phyloP scores from a whole-genome alignment of 2,888 invertebrate genomes.

The Philopedon plagiatum region DNA sequence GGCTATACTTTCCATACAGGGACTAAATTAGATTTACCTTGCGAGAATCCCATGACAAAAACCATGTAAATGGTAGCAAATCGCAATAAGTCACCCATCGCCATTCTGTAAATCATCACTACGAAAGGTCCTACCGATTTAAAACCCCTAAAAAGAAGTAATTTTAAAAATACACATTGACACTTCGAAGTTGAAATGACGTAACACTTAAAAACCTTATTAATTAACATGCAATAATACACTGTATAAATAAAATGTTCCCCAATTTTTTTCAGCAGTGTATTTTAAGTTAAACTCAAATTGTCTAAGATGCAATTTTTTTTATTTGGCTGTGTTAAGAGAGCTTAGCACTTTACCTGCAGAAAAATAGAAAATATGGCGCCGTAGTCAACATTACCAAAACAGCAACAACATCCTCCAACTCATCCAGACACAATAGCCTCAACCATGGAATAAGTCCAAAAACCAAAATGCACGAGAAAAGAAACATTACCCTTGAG shows the following conservation, averaged over 20 bases:
- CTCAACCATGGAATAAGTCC: slow-evolving; percentile 84
- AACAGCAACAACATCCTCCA: slow-evolving; percentile 93
- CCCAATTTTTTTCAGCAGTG: no score
- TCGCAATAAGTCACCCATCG: slow-evolving; percentile 94
- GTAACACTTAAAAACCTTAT: no score
- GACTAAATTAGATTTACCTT: slow-evolving; percentile 80
- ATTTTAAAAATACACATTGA: no score
- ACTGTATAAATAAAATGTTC: no score
- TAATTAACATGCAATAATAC: no score
- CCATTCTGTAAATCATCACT: slow-evolving; percentile 99
- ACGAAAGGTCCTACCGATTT: slow-evolving; percentile 99
- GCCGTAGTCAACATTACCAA: slow-evolving; percentile 96
- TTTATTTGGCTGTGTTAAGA: no score
- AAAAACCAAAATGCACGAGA: slow-evolving; percentile 92
- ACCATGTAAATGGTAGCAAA: slow-evolving; percentile 98
- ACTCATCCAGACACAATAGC: slow-evolving; percentile 86
- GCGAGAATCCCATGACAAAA: slow-evolving; percentile 97
- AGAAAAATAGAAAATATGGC: slow-evolving; percentile 97
- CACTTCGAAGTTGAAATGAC: no score
- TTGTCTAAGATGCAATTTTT: no score
- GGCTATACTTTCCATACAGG: no score
- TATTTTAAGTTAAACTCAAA: no score
- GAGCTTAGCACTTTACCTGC: no score
- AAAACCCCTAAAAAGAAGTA: slow-evolving; percentile 88
- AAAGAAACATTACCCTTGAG: slow-evolving; percentile 92